These are phyloP conservation scores for Belonocnema kinseyi DNA, from an alignment of 1,140 invertebrate genomes.

Conservation along the genomic window DNA sequence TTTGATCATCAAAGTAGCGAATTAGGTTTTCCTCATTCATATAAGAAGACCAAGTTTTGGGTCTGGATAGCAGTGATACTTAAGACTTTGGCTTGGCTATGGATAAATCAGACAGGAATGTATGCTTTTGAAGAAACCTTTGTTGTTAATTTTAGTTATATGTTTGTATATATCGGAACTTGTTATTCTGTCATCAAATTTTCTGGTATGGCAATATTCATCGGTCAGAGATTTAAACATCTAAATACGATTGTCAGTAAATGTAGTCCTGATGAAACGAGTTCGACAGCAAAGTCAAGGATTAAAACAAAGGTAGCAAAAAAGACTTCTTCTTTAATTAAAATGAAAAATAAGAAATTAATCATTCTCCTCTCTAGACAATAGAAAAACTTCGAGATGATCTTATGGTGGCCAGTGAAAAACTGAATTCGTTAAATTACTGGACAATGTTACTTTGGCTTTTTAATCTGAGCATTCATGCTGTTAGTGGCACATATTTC, in stretches of 20 bases:
- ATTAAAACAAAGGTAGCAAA: background rate
- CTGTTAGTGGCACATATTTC: slow-evolving; percentile 61
- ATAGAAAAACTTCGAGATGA: slow-evolving; percentile 62
- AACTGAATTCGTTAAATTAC: slow-evolving; percentile 54
- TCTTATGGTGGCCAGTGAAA: slow-evolving; percentile 61
- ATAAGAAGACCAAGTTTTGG: slow-evolving; percentile 43
- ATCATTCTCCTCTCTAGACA: slow-evolving; percentile 52
- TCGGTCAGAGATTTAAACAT: slow-evolving; percentile 64
- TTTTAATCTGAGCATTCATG: slow-evolving; percentile 60
- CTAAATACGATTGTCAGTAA: slow-evolving; percentile 54
- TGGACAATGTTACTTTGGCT: slow-evolving; percentile 64
- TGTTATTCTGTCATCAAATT: slow-evolving; percentile 60
- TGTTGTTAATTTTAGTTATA: slow-evolving; percentile 59
- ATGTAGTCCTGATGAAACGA: background rate
- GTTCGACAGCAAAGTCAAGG: background rate
- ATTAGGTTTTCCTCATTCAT: slow-evolving; percentile 58
- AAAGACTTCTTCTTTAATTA: background rate
- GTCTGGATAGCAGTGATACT: slow-evolving; percentile 49
- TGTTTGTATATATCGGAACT: slow-evolving; percentile 59
- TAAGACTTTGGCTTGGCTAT: slow-evolving; percentile 51
- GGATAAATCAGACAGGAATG: slow-evolving; percentile 61
- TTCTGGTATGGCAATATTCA: slow-evolving; percentile 51
- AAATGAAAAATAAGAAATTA: background rate
- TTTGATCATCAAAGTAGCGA: slow-evolving; percentile 59
- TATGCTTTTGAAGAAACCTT: slow-evolving; percentile 57